phyloP scores from a whole-genome alignment of 2,113 vertebrate genomes.

The Aphyosemion australe region DNA sequence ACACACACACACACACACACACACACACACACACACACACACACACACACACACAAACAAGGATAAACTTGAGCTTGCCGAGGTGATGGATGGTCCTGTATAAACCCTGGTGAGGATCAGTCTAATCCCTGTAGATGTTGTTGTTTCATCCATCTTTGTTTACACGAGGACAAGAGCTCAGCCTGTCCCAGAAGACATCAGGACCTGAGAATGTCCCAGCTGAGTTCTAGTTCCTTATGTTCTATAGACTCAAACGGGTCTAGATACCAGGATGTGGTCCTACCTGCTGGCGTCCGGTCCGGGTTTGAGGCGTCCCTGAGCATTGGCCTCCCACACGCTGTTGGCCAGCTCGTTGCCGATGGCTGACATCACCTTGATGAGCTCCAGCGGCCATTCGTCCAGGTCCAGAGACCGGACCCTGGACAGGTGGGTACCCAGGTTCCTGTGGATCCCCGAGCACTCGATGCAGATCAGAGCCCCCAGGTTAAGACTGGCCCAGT shows the following conservation, averaged over 20 bases:
- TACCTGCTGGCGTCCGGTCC: conserved; percentile 90
- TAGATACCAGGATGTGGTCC: conserved; percentile 1
- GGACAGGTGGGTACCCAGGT: conserved; percentile 95
- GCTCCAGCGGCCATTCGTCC: conserved; percentile 96
- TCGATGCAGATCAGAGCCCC: conserved; percentile 98
- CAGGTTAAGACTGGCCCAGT: conserved; percentile 97
- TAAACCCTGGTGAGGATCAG: too few relatives aligned
- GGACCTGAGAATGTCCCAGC: not conserved
- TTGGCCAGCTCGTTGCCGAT: conserved; percentile 97
- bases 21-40: too few relatives aligned
- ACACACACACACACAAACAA: not conserved
- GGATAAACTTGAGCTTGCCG: too few relatives aligned
- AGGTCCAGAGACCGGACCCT: conserved; percentile 95
- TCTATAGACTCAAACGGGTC: too few relatives aligned
- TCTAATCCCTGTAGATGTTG: too few relatives aligned
- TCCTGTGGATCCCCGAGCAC: conserved; percentile 97
- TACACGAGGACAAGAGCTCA: too few relatives aligned
- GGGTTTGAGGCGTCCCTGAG: conserved; percentile 89
- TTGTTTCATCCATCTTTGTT: too few relatives aligned
- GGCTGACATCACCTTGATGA: conserved; percentile 93
- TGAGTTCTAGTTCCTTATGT: not conserved
- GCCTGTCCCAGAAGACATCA: too few relatives aligned
- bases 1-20: not conserved
- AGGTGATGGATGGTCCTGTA: too few relatives aligned
- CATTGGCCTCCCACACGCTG: conserved; percentile 91